These are phyloP conservation scores for Saccostrea cuccullata DNA, from an alignment of 1,140 invertebrate genomes.

Conservation along the genomic window DNA sequence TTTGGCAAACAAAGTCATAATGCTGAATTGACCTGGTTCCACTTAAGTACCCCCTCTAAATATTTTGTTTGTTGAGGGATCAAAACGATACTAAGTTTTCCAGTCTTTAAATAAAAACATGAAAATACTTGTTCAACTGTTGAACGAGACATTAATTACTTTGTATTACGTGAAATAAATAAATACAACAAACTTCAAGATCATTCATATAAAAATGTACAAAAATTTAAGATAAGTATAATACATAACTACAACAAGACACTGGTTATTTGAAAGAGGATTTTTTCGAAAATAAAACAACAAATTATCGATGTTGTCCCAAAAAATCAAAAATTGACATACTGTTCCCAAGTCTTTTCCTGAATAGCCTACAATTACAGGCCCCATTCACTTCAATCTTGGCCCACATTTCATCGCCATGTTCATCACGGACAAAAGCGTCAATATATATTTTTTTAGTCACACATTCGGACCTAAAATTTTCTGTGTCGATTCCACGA, in stretches of 20 bases:
- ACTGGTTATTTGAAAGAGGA: neutral
- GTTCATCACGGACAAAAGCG: conserved; percentile 46
- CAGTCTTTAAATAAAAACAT: neutral
- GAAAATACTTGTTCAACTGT: neutral
- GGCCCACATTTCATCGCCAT: conserved; percentile 50
- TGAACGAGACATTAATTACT: neutral
- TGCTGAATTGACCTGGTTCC: neutral
- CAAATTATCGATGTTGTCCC: neutral
- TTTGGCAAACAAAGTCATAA: neutral
- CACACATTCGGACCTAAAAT: conserved; percentile 51
- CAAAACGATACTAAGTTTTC: neutral
- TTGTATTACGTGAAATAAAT: neutral
- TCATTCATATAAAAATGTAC: neutral
- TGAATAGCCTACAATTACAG: conserved; percentile 52
- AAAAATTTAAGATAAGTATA: neutral
- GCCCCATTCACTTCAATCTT: conserved; percentile 51
- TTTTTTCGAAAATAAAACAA: neutral
- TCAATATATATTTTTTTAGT: conserved; percentile 52
- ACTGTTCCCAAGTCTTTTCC: conserved; percentile 40
- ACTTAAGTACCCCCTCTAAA: neutral
- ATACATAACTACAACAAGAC: neutral
- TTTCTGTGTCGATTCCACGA: conserved; percentile 43
- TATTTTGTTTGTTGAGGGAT: neutral
- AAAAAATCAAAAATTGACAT: conserved; percentile 43
- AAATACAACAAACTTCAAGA: neutral